Evolutionary conservation across 2,888 invertebrate species (phyloP), one percentile per base, ranked within the genome.

Genomic region (Encarsia formosa): DNA sequence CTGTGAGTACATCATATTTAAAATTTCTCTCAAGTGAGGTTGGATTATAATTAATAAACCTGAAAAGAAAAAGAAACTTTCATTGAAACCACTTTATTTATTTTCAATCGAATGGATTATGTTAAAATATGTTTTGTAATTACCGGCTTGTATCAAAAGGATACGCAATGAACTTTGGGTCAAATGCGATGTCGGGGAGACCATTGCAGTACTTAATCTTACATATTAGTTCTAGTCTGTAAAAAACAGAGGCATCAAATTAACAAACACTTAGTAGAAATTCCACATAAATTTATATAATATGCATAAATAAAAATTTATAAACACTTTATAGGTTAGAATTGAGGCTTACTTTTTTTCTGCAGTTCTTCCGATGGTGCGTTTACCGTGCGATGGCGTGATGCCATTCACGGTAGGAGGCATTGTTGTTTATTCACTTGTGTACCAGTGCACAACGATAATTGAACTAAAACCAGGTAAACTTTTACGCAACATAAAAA

Each of bases 161-260:
- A 75, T 97, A 98, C 32, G 91, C 87, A 56, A 99, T 89, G 68
- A 98, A 99, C 74, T 99, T 99, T 41, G 96, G 85, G 75, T 99
- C 98, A 72, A 98, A 99, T 0, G 98, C 98, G 70, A 99, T 93
- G 74, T 99, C 99, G 5, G 99, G 99, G 37, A 99, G 77, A 3
- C 90, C 94, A 71, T 99, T 99, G 75, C 91, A 91, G 76, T 91
- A 98, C 77, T 95, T 97, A 1, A 97, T 92, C 63, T 92, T 84
- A 65, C 92, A 91, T 58, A 97, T 88, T 51, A 98, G 77, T 68
- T 98, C 97, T 2, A 93, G 90, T 71, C 93, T 93, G 75, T 52
- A 54, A 42, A n/a, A n/a, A n/a, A 54, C n/a, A n/a, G n/a, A n/a
- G n/a, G n/a, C n/a, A n/a, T n/a, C n/a, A n/a, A n/a, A n/a, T n/a